A percentile compares a stretch with the other conserved stretches of the same genome.
Evolutionary conservation across 2,888 invertebrate species (phyloP).

Genomic region (Enoplolaimus lenunculus): DNA sequence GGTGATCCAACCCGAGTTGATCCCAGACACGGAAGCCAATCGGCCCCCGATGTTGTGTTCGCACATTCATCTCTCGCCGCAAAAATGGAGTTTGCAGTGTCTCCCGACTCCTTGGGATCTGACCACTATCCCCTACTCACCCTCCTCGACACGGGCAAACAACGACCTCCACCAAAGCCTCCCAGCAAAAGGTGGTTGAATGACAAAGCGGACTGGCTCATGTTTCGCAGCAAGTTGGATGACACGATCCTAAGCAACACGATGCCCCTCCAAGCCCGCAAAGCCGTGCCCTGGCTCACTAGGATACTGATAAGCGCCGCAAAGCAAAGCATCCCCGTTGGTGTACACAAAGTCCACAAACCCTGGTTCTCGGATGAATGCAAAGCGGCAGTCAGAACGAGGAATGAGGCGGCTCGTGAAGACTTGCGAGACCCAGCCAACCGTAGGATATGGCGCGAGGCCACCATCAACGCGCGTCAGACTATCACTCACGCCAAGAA

Average conservation of each 20-base stretch:
- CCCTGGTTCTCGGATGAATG: neutral
- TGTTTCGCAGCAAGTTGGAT: neutral
- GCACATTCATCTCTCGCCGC: neutral
- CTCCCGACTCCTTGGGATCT: neutral
- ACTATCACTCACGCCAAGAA: neutral
- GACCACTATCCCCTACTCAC: neutral
- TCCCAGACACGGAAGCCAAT: neutral
- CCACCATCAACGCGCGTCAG: neutral
- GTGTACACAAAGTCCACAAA: neutral
- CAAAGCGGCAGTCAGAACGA: neutral
- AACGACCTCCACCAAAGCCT: neutral
- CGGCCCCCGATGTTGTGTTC: neutral
- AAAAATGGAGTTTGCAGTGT: neutral
- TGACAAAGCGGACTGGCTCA: neutral
- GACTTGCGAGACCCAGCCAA: neutral
- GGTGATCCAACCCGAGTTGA: neutral
- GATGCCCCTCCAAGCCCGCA: neutral
- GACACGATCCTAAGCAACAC: neutral
- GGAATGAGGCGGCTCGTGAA: neutral
- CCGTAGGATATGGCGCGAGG: neutral
- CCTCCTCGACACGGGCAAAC: neutral
- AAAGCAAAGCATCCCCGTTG: neutral
- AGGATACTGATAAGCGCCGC: neutral
- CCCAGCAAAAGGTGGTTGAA: neutral
- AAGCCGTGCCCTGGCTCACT: neutral